phyloP scores from a whole-genome alignment of 2,113 vertebrate species.

The Caloenas nicobarica region DNA sequence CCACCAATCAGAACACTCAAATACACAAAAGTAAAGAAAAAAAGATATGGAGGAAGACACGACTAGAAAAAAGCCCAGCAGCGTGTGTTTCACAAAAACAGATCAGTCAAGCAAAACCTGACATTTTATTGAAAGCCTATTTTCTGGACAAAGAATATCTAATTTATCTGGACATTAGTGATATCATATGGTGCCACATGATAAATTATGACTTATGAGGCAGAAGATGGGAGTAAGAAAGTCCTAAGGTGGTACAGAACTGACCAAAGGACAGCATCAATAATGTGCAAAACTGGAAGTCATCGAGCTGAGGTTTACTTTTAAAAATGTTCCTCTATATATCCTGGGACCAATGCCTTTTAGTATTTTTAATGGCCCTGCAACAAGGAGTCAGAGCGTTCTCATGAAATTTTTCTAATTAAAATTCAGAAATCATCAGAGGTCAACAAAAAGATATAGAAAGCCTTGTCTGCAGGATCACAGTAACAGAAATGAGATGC shows the following conservation, averaged over 20 bases:
- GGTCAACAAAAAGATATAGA: neutral
- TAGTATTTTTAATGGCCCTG: neutral
- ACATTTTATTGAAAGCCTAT: neutral
- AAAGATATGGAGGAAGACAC: neutral
- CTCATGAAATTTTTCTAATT: neutral
- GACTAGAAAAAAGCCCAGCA: neutral
- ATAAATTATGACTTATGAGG: neutral
- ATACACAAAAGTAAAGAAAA: neutral
- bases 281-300: neutral
- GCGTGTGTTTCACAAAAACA: neutral
- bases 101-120: neutral
- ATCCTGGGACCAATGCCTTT: neutral
- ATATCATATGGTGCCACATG: neutral
- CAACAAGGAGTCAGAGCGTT: neutral
- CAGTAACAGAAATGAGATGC: neutral
- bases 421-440: neutral
- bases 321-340: neutral
- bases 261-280: neutral
- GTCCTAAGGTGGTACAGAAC: neutral
- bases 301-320: neutral
- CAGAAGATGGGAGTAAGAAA: neutral
- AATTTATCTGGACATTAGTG: neutral
- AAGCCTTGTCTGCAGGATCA: neutral
- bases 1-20: neutral
- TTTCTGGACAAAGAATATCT: neutral